phyloP scores from a whole-genome alignment of 2,888 invertebrate species.

The Neria commutata region DNA sequence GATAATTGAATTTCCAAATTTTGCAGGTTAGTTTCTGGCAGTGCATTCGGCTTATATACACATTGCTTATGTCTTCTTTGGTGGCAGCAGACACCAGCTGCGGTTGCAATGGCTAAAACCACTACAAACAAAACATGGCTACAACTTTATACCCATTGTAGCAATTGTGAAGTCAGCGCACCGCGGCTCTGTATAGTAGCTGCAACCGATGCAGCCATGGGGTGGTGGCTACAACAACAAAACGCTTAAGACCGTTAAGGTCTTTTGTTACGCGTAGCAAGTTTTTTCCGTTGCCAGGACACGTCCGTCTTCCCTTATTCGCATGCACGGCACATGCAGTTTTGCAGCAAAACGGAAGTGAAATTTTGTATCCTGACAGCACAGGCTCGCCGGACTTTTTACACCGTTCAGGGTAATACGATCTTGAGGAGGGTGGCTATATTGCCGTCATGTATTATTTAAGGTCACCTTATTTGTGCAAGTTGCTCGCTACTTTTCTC shows the following conservation, averaged over 20 bases:
- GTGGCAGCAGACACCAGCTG: slow-evolving; percentile 3
- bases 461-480: neutral
- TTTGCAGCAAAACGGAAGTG: neutral
- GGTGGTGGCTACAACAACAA: too few species aligned
- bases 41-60: too few species aligned
- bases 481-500: neutral
- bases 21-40: too few species aligned
- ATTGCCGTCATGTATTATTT: neutral
- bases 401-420: neutral
- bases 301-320: neutral
- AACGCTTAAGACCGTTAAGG: too few species aligned
- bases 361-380: neutral
- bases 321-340: neutral
- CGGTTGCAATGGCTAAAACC: neutral
- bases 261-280: too few species aligned
- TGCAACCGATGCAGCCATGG: too few species aligned
- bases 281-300: neutral
- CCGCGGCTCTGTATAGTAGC: too few species aligned
- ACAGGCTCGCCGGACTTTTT: neutral
- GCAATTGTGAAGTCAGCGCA: too few species aligned
- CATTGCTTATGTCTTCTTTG: too few species aligned
- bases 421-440: neutral
- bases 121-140: neutral
- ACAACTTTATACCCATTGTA: too few species aligned
- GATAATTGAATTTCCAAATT: too few species aligned